Conservation (phyloP, 2,888 invertebrate genomes). For the Papilio elwesi region DNA sequence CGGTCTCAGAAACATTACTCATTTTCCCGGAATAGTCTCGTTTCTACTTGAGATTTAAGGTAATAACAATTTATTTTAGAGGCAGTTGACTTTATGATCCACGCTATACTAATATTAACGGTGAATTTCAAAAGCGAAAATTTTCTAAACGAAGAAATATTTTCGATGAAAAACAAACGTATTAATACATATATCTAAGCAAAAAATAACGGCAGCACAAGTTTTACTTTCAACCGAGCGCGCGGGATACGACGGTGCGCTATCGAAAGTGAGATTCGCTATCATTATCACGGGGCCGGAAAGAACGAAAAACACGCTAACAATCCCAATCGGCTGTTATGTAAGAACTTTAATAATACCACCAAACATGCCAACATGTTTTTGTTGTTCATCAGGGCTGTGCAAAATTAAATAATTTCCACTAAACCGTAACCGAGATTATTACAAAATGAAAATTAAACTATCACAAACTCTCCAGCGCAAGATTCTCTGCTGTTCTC, state of each 20-base stretch:
- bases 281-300: conserved; percentile 52
- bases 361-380: conserved; percentile 4
- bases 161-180: neutral
- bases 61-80: conserved; percentile 31
- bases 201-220: conserved; percentile 53
- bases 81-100: conserved; percentile 4
- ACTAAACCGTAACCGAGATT: neutral
- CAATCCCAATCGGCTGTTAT: conserved; percentile 43
- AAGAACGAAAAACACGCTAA: conserved; percentile 47
- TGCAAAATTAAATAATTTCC: neutral
- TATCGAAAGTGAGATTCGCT: conserved; percentile 61
- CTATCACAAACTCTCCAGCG: neutral
- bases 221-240: conserved; percentile 46
- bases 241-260: conserved; percentile 19
- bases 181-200: neutral
- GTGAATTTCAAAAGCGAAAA: neutral
- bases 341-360: conserved; percentile 40
- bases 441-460: neutral
- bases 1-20: conserved; percentile 6
- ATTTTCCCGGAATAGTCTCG: conserved; percentile 15
- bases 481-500: neutral
- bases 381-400: conserved; percentile 31
- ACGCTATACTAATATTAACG: neutral
- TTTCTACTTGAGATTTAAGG: conserved; percentile 5
- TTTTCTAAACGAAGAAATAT: neutral